phyloP scores from a whole-genome alignment of 2,888 invertebrate genomes.

The Pristionchus arcanus region DNA sequence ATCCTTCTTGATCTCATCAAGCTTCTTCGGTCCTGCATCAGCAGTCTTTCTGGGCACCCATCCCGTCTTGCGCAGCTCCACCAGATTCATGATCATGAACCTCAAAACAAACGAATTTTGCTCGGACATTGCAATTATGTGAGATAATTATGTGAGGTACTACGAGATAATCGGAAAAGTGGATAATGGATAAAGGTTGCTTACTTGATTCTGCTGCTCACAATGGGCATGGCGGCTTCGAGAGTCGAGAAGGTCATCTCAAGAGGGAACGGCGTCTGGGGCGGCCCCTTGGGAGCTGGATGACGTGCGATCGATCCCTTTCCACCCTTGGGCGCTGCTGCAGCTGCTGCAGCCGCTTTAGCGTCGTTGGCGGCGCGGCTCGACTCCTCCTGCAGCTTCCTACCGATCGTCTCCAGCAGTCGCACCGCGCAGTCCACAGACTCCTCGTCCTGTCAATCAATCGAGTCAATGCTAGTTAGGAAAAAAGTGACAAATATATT shows the following conservation, averaged over 20 bases:
- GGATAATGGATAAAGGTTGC: too few species aligned
- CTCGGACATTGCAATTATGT: background rate
- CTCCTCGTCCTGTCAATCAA: slow-evolving; percentile 54
- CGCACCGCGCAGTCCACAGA: slow-evolving; percentile 58
- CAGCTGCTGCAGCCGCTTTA: background rate
- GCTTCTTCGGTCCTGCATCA: slow-evolving; percentile 70
- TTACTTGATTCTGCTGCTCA: slow-evolving; percentile 64
- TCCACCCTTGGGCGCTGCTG: background rate
- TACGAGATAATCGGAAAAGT: too few species aligned
- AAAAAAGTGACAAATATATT: background rate
- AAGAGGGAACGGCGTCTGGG: background rate
- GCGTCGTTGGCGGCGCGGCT: background rate
- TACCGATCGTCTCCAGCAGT: slow-evolving; percentile 56
- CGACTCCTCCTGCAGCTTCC: slow-evolving; percentile 34
- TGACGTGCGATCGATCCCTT: background rate
- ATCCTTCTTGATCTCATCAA: slow-evolving; percentile 69
- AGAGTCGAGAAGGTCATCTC: slow-evolving; percentile 31
- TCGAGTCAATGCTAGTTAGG: background rate
- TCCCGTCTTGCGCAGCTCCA: slow-evolving; percentile 62
- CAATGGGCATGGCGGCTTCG: background rate
- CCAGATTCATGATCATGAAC: slow-evolving; percentile 70
- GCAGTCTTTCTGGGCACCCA: slow-evolving; percentile 66
- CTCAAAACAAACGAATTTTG: slow-evolving; percentile 51
- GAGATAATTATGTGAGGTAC: too few species aligned
- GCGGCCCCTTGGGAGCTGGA: background rate